A percentile compares a stretch with the other conserved stretches of the same genome.
These are phyloP conservation scores for Amblyornis subalaris DNA, from an alignment of 2,113 vertebrate genomes.

Conservation along the genomic window DNA sequence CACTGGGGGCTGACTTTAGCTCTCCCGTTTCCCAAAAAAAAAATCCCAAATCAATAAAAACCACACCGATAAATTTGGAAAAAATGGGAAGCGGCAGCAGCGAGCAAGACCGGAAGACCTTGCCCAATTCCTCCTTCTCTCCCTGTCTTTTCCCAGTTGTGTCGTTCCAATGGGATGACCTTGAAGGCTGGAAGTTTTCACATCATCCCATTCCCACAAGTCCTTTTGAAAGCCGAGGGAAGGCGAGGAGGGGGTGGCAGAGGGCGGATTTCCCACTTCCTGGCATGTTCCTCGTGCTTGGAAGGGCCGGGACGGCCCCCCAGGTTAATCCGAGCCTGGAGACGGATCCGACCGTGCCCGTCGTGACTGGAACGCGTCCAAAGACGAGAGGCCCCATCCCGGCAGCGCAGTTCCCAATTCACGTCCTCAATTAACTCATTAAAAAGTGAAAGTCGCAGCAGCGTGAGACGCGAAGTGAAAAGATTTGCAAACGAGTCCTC, in stretches of 20 bases:
- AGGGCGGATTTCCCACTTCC: neutral
- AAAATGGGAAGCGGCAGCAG: neutral
- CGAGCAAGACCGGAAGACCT: fast-evolving
- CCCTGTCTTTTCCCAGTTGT: fast-evolving
- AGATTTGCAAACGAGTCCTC: neutral
- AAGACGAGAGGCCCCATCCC: neutral
- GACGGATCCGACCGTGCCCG: neutral
- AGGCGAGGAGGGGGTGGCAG: neutral
- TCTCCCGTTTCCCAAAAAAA: neutral
- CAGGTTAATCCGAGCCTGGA: neutral
- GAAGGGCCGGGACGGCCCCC: neutral
- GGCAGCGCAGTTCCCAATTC: neutral
- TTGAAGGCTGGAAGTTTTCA: neutral
- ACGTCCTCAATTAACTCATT: neutral
- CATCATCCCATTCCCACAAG: neutral
- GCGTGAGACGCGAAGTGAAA: neutral
- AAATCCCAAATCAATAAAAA: neutral
- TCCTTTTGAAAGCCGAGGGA: neutral
- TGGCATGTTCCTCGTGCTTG: neutral
- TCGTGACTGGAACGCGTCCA: neutral
- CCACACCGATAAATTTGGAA: fast-evolving
- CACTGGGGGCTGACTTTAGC: neutral
- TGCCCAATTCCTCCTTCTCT: neutral
- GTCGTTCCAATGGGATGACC: neutral
- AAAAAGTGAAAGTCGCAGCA: neutral